These are phyloP conservation scores for Neogobius melanostomus DNA, from an alignment of 2,113 vertebrate species.

Conservation along the genomic window DNA sequence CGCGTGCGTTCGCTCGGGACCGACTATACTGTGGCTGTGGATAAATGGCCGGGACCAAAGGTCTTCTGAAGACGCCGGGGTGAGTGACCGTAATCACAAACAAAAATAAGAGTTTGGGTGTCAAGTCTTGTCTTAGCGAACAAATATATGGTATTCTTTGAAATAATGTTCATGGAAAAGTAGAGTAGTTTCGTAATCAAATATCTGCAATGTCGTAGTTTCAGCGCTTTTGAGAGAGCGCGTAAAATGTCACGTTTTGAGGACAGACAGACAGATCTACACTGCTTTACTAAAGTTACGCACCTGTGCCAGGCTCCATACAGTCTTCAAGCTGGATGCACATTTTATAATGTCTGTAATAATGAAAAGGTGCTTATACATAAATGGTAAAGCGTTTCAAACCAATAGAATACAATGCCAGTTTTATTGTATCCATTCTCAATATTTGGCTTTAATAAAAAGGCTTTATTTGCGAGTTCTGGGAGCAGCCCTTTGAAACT, in stretches of 20 bases:
- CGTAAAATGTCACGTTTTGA: not conserved
- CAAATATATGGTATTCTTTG: too few species aligned
- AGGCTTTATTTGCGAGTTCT: not conserved
- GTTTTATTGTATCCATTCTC: too few species aligned
- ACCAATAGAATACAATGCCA: too few species aligned
- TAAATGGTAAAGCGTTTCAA: too few species aligned
- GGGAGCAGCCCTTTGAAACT: not conserved
- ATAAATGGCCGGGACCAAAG: constrained; percentile 73
- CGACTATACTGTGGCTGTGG: constrained; percentile 34
- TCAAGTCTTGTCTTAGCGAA: too few species aligned
- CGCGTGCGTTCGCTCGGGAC: constrained; percentile 25
- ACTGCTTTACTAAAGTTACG: not conserved
- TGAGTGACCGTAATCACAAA: constrained; percentile 23
- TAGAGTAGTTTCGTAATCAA: not conserved
- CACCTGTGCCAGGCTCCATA: not conserved
- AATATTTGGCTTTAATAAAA: too few species aligned
- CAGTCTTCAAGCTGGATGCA: too few species aligned
- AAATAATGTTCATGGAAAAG: too few species aligned
- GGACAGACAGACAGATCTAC: not conserved
- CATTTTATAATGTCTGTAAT: too few species aligned
- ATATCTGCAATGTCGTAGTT: not conserved
- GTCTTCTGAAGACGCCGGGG: constrained; percentile 74
- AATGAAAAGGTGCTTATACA: too few species aligned
- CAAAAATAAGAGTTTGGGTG: too few species aligned
- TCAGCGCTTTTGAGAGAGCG: too few species aligned